Evolutionary conservation across 2,113 vertebrate genomes (phyloP).

Genomic region (Rhinoderma darwinii): DNA sequence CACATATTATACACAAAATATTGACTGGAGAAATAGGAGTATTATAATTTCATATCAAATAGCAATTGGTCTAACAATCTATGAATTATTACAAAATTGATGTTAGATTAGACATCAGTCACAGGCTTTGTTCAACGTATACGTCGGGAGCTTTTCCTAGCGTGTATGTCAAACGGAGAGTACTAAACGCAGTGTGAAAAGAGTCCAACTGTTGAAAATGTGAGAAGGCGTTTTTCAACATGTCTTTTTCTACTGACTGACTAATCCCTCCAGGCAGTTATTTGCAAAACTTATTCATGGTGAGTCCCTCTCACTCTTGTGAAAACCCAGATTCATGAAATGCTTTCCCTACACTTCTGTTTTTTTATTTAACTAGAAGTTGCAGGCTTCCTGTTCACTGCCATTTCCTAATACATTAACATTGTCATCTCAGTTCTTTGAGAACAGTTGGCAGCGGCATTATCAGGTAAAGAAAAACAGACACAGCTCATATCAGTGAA

Average conservation of each 20-base stretch:
- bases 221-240: no score
- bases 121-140: no score
- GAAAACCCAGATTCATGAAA: constrained; percentile 42
- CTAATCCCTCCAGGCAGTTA: background rate
- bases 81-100: no score
- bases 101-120: no score
- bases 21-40: no score
- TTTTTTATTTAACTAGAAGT: constrained; percentile 20
- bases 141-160: no score
- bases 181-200: no score
- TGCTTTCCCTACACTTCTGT: constrained; percentile 15
- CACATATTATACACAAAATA: no score
- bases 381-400: constrained; percentile 27
- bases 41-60: no score
- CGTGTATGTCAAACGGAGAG: no score
- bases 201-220: no score
- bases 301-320: background rate
- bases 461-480: background rate
- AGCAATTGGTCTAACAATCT: no score
- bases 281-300: background rate
- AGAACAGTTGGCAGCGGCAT: background rate
- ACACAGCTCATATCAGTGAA: background rate
- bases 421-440: background rate
- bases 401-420: background rate
- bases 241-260: background rate